phyloP scores from a whole-genome alignment of 2,888 invertebrate genomes.

The Kuschelorhynchus macadamiae region DNA sequence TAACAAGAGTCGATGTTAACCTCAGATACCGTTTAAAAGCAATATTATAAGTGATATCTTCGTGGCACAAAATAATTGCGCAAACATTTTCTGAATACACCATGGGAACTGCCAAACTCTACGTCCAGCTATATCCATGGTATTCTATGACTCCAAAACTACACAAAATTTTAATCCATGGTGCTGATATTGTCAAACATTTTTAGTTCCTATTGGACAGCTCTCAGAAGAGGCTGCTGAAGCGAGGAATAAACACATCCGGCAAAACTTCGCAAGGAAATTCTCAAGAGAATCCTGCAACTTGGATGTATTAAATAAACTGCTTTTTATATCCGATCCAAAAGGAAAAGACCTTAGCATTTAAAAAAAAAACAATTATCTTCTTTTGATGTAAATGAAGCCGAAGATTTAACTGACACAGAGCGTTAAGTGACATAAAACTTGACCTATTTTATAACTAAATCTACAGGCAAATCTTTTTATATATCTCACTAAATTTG shows the following conservation, averaged over 20 bases:
- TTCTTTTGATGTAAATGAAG: no score
- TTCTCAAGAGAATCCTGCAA: constrained; percentile 7
- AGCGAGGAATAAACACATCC: constrained; percentile 55
- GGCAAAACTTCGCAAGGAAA: constrained; percentile 4
- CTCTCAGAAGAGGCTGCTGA: constrained; percentile 32
- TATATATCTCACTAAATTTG: no score
- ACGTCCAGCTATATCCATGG: constrained; percentile 59
- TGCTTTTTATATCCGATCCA: background rate
- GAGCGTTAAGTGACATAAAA: no score
- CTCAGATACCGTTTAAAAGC: constrained; percentile 26
- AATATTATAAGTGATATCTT: constrained; percentile 42
- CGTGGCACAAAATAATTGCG: constrained; percentile 33
- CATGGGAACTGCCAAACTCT: constrained; percentile 54
- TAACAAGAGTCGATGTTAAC: constrained; percentile 11
- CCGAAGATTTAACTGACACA: no score
- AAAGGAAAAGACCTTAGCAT: background rate
- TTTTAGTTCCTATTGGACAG: constrained; percentile 16
- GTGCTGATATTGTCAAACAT: constrained; percentile 1
- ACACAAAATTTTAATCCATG: constrained; percentile 57
- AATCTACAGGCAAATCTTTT: no score
- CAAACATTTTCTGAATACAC: constrained; percentile 51
- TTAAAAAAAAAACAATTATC: background rate
- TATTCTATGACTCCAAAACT: constrained; percentile 61
- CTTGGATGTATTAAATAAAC: background rate
- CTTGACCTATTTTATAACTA: no score